Evolutionary conservation across 2,888 invertebrate genomes (phyloP), one percentile per base, ranked within the genome.

Genomic region (Trissolcus japonicus): DNA sequence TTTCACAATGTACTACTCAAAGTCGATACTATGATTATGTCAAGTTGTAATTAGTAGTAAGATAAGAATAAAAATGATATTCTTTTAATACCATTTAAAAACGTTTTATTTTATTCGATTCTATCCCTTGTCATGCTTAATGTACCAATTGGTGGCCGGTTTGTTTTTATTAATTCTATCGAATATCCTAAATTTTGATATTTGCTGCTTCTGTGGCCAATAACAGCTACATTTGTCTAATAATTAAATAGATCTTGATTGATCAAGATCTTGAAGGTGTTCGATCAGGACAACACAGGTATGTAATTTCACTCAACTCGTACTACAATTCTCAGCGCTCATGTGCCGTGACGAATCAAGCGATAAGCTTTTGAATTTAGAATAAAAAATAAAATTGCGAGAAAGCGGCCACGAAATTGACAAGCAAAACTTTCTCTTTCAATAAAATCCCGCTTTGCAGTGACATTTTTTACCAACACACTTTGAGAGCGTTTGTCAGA

Each of bases 381-480:
- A 74, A 74, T 67, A 51, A 67, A 61, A 60, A 48, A 74, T 14
- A 41, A 19, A 51, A 16, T 13, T 55, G 25, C 57, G 73, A 62
- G 73, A 74, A 74, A 74, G 73, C 51, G 43, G 46, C 43, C 61
- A 74, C 61, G 25, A 74, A 74, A 74, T 67, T 62, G 65, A 61
- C 73, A 54, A 16, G 35, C 59, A 17, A 11, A 25, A 67, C 67
- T 74, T 74, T 74, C 74, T 74, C 74, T 67, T 74, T 74, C 62
- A 67, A 57, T 74, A 74, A 74, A 67, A 62, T 67, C 62, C 56
- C 53, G 67, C 74, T 67, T 57, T 53, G 53, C 61, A 66, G 62
- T 74, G 74, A 74, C 67, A 67, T 67, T 74, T 67, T 74, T 73
- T 72, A 54, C 65, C 35, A 71, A 29, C 7, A 29, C 25, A 57